Evolutionary conservation across 2,113 vertebrate species (phyloP).

Genomic region (Microtus ochrogaster): DNA sequence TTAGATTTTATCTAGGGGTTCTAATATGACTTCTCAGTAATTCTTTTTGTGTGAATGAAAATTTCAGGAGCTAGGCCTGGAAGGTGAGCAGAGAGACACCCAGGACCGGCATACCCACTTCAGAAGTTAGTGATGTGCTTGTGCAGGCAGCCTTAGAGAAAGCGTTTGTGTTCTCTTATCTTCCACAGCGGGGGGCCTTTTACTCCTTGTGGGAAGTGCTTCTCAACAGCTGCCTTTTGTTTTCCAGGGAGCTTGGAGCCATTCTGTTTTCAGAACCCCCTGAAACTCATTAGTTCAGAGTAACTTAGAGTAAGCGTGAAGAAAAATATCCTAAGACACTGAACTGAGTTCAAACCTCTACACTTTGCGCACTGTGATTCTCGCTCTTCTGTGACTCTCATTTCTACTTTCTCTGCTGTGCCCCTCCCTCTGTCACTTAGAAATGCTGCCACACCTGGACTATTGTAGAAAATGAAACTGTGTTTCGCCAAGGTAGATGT

Average conservation of each 20-base stretch:
- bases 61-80: not conserved
- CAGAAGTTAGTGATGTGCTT: not conserved
- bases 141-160: rapidly evolving
- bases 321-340: not conserved
- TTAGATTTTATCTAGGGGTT: not conserved
- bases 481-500: not conserved
- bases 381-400: not conserved
- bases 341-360: not conserved
- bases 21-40: not conserved
- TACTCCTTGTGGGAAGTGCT: no score
- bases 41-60: not conserved
- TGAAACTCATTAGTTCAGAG: not conserved
- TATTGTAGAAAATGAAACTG: not conserved
- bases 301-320: not conserved
- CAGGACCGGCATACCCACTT: not conserved
- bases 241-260: not conserved
- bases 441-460: not conserved
- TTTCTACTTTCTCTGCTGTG: not conserved
- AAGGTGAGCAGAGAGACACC: not conserved
- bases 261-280: not conserved
- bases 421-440: not conserved
- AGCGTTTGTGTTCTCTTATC: not conserved
- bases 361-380: not conserved
- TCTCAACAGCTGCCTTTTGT: not conserved
- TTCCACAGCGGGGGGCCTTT: not conserved